Evolutionary conservation across 2,888 invertebrate species (phyloP).

Genomic region (Esperia sulphurella): DNA sequence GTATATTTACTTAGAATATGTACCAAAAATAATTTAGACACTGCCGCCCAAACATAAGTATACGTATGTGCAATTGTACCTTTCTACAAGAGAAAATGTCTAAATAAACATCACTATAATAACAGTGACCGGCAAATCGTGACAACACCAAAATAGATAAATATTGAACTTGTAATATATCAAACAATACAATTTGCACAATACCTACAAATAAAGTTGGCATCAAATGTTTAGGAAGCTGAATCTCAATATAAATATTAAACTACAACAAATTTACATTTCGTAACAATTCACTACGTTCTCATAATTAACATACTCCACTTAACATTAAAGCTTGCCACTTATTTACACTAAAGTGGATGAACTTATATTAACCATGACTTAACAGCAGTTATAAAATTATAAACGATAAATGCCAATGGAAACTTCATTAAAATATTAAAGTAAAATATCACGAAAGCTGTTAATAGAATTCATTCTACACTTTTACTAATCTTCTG

Average conservation of each 20-base stretch:
- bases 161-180: constrained; percentile 12
- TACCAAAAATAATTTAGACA: constrained; percentile 5
- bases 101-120: background rate
- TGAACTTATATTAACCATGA: constrained; percentile 22
- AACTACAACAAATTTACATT: constrained; percentile 66
- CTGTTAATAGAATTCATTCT: constrained; percentile 1
- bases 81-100: background rate
- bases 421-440: constrained; percentile 34
- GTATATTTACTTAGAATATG: constrained; percentile 10
- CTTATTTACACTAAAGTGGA: constrained; percentile 38
- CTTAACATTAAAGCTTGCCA: constrained; percentile 71
- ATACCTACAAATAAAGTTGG: constrained; percentile 34
- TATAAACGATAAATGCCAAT: constrained; percentile 53
- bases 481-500: background rate
- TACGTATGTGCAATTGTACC: background rate
- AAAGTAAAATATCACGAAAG: constrained; percentile 40
- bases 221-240: constrained; percentile 50
- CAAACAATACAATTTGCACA: constrained; percentile 13
- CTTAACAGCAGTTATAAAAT: constrained; percentile 22
- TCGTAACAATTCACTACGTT: constrained; percentile 62
- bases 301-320: constrained; percentile 59
- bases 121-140: background rate
- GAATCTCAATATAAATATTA: constrained; percentile 45
- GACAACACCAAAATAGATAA: constrained; percentile 16
- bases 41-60: background rate